Base-by-base conservation (phyloP, 2,113 vertebrate genomes). In the Lanius ludovicianus region DNA sequence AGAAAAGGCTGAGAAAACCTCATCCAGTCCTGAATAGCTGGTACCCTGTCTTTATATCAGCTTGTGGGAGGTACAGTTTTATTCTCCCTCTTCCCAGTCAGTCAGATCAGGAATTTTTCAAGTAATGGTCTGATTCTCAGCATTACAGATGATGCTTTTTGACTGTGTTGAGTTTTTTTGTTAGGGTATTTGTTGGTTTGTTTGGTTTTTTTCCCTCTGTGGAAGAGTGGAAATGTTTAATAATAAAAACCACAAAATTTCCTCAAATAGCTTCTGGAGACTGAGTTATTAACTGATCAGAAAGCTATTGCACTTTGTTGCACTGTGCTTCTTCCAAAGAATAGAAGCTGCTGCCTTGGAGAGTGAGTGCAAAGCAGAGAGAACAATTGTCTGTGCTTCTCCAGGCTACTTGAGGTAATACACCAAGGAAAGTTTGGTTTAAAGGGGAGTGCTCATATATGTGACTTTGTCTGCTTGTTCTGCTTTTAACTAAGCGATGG, bases 161-260 rank as follows among this genome's bases (percentile, higher is more conserved):
- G 12, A 25, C 15, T 6, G 14, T 13, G 11, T 18, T 73, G 53
- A 11, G 2, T 6, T 68, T 41, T 44, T 42, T 77, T 18, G 6
- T 55, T 7, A 49, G 35, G 31, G 2, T 80, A 6, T 47, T 62
- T 49, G 5, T 52, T 68, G 9, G 28, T 37, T 59, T 37, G 49
- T 49, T 49, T 4, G 2, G 3, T 55, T 39, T 21, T 33, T 11
- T 5, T 1, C 6, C 13, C 8, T 8, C 15, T 3, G 5, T 30
- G 31, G 21, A 60, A 76, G 37, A 19, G 11, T 62, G 14, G 52
- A 81, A 50, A 41, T 37, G 11, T 41, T 78, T 59, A 62, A 44
- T 78, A 53, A 15, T 28, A n/a, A 87, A 70, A 84, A 49, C 19
- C 19, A 50, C 1, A 18, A 46, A 42, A 8, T 37, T 87, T 59